Base-by-base conservation (phyloP, 2,888 invertebrate genomes). In the Pasiphila rectangulata region DNA sequence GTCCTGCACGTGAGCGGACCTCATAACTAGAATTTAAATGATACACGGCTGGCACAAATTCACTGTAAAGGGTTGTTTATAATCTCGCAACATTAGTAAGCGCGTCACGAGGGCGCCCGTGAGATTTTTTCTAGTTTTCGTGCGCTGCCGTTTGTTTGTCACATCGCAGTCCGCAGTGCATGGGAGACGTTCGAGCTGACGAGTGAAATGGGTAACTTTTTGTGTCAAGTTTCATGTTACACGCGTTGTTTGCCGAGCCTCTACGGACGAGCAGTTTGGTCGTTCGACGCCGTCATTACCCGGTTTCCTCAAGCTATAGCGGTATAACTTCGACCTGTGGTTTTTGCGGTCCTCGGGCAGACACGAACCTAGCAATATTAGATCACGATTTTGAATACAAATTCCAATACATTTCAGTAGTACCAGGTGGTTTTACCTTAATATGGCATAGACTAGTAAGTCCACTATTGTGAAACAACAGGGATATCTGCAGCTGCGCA, bases 201-300 rank as follows among this genome's bases (percentile, higher is more conserved):
- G 79, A 83, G 72, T 75, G 78, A 83, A 74, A 77, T 77, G 75
- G 78, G 77, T 75, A 63, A 57, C 60, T 78, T 78, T 77, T 80
- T 79, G 63, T 72, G 61, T 51, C 32, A 54, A 62, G 64, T 65
- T 61, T 70, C 64, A 59, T 65, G 63, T 75, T 68, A 65, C 67
- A 57, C 64, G 62, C 59, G 50, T 53, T 61, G 58, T 67, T 65
- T 64, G 57, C 49, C 40, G 37, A 56, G 54, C 48, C 57, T 51
- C 51, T 42, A 54, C 60, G 55, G 66, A 61, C 47, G 50, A 57
- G 64, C 65, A 64, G 70, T 69, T 72, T 69, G 51, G 60, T 64
- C 56, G 61, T 66, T 69, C 64, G 59, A 59, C 61, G 48, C 51
- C 47, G 62, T 60, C 57, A 66, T 70, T 69, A 66, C 55, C 58